phyloP scores from a whole-genome alignment of 1,140 invertebrate species.

The Eulimnadia texana region DNA sequence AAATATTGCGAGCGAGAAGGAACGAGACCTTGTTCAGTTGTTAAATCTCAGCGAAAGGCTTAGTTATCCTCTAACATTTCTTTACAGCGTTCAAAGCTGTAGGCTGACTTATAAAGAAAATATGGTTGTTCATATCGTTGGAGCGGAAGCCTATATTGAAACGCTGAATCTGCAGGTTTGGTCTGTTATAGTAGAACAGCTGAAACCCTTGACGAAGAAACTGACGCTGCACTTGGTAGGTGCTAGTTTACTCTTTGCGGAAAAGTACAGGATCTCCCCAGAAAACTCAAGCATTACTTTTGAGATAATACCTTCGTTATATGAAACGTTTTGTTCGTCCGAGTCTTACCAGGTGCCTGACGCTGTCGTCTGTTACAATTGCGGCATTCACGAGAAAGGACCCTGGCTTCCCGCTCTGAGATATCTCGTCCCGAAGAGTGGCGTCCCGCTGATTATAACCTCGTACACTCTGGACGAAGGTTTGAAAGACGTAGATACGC shows the following conservation, averaged over 20 bases:
- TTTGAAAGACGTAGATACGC: neutral
- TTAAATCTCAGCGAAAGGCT: constrained; percentile 1
- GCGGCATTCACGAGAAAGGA: constrained; percentile 28
- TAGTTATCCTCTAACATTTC: constrained; percentile 40
- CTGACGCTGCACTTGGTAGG: constrained; percentile 40
- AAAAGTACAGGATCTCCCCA: constrained; percentile 20
- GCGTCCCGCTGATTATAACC: neutral
- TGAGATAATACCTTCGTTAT: constrained; percentile 38
- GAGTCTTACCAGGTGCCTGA: constrained; percentile 35
- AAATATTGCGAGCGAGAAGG: neutral
- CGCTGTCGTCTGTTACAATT: constrained; percentile 49
- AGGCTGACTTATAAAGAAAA: neutral
- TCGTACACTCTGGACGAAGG: constrained; percentile 7
- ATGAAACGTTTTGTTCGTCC: constrained; percentile 38
- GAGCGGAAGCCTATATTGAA: constrained; percentile 54
- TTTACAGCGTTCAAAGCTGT: constrained; percentile 29
- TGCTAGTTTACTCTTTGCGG: constrained; percentile 41
- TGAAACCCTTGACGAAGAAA: constrained; percentile 31
- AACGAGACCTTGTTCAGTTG: neutral
- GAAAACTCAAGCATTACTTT: constrained; percentile 31
- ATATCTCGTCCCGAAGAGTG: neutral
- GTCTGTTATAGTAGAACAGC: constrained; percentile 49
- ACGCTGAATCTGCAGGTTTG: constrained; percentile 46
- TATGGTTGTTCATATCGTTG: constrained; percentile 40
- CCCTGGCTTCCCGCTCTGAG: neutral